Evolutionary conservation across 2,888 invertebrate species (phyloP).

Genomic region (Lordiphosa fenestrarum): DNA sequence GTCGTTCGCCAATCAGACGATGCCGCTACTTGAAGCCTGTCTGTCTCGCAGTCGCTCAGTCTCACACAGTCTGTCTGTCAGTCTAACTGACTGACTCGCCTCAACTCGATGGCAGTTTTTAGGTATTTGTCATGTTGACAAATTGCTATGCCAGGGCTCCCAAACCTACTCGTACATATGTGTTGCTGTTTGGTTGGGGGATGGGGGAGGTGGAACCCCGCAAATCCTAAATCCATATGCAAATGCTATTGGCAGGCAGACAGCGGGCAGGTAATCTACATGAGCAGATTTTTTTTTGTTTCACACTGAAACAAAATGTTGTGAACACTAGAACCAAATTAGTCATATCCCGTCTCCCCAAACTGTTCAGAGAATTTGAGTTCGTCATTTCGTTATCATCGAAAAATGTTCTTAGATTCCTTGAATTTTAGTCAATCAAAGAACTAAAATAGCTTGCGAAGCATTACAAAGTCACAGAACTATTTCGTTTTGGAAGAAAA

Average conservation of each 20-base stretch:
- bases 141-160: slow-evolving; percentile 51
- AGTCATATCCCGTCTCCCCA: too few species aligned
- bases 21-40: slow-evolving; percentile 35
- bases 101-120: slow-evolving; percentile 34
- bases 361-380: too few species aligned
- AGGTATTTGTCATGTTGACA: slow-evolving; percentile 58
- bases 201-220: slow-evolving; percentile 3
- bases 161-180: slow-evolving; percentile 20
- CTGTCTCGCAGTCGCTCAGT: neutral
- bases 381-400: too few species aligned
- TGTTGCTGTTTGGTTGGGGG: neutral
- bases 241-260: slow-evolving; percentile 45
- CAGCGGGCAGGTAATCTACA: slow-evolving; percentile 40
- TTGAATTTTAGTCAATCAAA: too few species aligned
- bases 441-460: too few species aligned
- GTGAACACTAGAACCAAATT: too few species aligned
- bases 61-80: neutral
- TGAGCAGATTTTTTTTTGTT: slow-evolving; percentile 25
- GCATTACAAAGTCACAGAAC: too few species aligned
- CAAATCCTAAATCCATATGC: slow-evolving; percentile 48
- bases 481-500: too few species aligned
- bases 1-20: slow-evolving; percentile 53
- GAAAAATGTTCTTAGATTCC: too few species aligned
- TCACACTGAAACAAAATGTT: slow-evolving; percentile 22
- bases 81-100: slow-evolving; percentile 3